These are phyloP conservation scores for Dinothrombium tinctorium DNA, from an alignment of 1,140 invertebrate species.

Conservation along the genomic window DNA sequence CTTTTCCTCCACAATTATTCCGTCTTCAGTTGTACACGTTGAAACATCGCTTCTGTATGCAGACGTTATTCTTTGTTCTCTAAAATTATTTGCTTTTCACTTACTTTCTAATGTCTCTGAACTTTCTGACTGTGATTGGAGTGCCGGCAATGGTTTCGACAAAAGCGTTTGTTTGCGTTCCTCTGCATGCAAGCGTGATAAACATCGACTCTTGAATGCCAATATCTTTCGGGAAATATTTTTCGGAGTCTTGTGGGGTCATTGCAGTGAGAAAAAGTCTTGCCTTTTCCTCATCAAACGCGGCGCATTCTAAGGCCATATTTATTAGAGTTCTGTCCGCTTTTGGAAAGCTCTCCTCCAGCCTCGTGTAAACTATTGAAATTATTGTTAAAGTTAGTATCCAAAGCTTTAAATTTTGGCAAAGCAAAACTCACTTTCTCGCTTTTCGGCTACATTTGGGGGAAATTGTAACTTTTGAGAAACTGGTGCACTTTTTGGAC, in stretches of 20 bases:
- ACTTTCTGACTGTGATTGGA: slow-evolving; percentile 20
- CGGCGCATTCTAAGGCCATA: slow-evolving; percentile 61
- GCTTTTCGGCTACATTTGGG: slow-evolving; percentile 41
- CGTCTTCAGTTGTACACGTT: slow-evolving; percentile 16
- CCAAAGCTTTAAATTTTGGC: background rate
- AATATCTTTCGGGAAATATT: slow-evolving; percentile 7
- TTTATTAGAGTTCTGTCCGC: slow-evolving; percentile 46
- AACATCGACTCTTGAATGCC: background rate
- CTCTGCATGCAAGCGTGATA: slow-evolving; percentile 1
- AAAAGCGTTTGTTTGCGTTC: slow-evolving; percentile 3
- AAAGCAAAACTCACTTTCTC: slow-evolving; percentile 30
- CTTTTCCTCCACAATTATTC: slow-evolving; percentile 9
- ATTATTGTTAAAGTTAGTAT: background rate
- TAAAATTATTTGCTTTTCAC: too few species aligned
- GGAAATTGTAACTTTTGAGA: slow-evolving; percentile 22
- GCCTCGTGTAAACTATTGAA: slow-evolving; percentile 33
- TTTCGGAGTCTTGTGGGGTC: slow-evolving; percentile 15
- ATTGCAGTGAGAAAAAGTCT: slow-evolving; percentile 15
- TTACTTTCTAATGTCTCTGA: slow-evolving; percentile 26
- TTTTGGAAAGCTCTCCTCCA: slow-evolving; percentile 43
- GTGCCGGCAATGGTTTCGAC: slow-evolving; percentile 2
- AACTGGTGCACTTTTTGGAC: slow-evolving; percentile 17
- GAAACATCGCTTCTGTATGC: background rate
- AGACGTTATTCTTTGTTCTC: background rate
- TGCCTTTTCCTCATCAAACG: slow-evolving; percentile 51